phyloP scores from a whole-genome alignment of 1,140 invertebrate genomes.

The Ylistrum balloti region DNA sequence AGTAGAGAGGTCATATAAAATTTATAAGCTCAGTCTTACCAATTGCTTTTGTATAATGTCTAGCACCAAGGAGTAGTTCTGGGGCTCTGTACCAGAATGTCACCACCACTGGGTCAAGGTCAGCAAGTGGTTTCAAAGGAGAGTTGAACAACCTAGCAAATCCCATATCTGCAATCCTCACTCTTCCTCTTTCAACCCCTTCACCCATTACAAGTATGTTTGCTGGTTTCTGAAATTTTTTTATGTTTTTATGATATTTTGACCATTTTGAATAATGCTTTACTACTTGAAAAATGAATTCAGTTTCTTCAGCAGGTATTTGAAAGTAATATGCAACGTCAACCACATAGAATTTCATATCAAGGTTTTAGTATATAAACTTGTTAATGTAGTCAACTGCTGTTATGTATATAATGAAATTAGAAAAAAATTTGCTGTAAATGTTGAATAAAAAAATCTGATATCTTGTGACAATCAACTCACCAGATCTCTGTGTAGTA shows the following conservation, averaged over 20 bases:
- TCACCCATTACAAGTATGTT: constrained; percentile 99
- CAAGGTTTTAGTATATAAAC: too few species aligned
- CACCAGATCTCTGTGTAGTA: constrained; percentile 98
- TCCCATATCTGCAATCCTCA: constrained; percentile 99
- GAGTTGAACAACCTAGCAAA: constrained; percentile 99
- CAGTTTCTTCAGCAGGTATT: too few species aligned
- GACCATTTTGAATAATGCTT: too few species aligned
- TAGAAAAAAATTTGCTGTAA: too few species aligned
- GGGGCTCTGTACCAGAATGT: constrained; percentile 99
- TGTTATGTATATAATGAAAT: too few species aligned
- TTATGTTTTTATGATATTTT: too few species aligned
- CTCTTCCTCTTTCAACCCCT: constrained; percentile 96
- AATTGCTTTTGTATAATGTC: constrained; percentile 99
- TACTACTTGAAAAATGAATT: too few species aligned
- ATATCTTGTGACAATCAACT: constrained; percentile 73
- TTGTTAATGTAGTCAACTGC: too few species aligned
- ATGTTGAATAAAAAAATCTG: too few species aligned
- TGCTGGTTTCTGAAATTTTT: constrained; percentile 93
- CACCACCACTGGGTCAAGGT: constrained; percentile 98
- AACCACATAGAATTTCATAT: too few species aligned
- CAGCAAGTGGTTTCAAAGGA: constrained; percentile 95
- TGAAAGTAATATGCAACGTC: too few species aligned
- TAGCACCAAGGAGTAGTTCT: constrained; percentile 96
- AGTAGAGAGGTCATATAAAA: too few species aligned
- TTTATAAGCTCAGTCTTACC: constrained; percentile 86